Evolutionary conservation across 2,888 invertebrate species (phyloP).

Genomic region (Cynaeus angustus): DNA sequence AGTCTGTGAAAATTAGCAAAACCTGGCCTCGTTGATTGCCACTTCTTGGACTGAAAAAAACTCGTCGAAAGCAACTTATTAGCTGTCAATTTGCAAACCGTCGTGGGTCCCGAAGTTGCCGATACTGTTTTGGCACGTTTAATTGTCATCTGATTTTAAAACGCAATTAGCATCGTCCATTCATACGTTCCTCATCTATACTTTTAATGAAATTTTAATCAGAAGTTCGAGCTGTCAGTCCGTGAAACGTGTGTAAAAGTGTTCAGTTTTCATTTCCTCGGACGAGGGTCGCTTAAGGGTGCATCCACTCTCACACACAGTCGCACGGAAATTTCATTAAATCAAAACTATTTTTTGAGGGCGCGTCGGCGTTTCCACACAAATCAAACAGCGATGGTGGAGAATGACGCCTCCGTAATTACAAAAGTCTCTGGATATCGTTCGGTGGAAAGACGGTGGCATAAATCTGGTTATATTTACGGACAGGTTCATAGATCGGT

Average conservation of each 20-base stretch:
- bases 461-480: constrained; percentile 71
- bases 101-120: constrained; percentile 36
- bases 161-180: constrained; percentile 49
- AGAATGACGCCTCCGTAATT: constrained; percentile 60
- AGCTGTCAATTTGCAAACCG: constrained; percentile 33
- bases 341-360: constrained; percentile 41
- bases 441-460: constrained; percentile 56
- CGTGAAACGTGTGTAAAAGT: constrained; percentile 65
- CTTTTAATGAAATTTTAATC: constrained; percentile 69
- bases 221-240: constrained; percentile 65
- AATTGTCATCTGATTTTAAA: constrained; percentile 48
- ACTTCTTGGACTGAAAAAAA: constrained; percentile 7
- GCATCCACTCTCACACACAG: constrained; percentile 55
- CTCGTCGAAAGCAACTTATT: constrained; percentile 47
- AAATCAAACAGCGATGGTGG: constrained; percentile 62
- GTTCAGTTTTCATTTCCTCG: constrained; percentile 65
- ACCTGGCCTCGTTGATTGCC: background rate
- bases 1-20: no score
- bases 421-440: constrained; percentile 58
- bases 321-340: constrained; percentile 39
- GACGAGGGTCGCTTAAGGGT: constrained; percentile 65
- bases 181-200: constrained; percentile 61
- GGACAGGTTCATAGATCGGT: constrained; percentile 69
- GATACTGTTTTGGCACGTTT: constrained; percentile 39
- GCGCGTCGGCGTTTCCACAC: constrained; percentile 38